Evolutionary conservation across 2,113 vertebrate species (phyloP), one percentile per base, ranked within the genome.

Genomic region (Phylloscopus whistleri): DNA sequence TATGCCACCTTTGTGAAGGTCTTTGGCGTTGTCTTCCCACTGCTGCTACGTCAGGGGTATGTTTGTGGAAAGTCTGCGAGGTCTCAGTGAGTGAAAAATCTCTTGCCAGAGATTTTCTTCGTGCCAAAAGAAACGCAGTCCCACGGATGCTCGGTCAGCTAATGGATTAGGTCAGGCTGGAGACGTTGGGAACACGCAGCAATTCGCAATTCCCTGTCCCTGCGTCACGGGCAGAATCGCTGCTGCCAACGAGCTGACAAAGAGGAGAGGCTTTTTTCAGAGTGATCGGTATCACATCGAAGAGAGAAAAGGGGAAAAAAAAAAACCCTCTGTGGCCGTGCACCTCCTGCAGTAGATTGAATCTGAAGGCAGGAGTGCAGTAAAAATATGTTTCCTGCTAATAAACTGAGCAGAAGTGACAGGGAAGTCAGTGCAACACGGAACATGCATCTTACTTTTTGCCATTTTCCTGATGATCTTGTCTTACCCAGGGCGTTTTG

Each of bases 381-480:
- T 22, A 39, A 56, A 95, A 93, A 70, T 96, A 84, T 73, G 75
- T 84, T 91, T 96, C 41, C 79, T 84, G 64, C 69, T 96, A 78
- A 92, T 89, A 96, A 95, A 62, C 43, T 88, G 93, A 97, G 63
- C 69, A 73, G 53, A 97, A 92, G 87, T 69, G 97, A 96, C 96
- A 95, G 78, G 81, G 84, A 89, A 95, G 94, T 94, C 95, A 91
- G 81, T 11, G 69, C 78, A 44, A 31, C 84, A 48, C 1, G 21
- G 77, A 84, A 75, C 23, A 14, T 55, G 70, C 84, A 92, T 88
- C 89, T 91, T 62, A 6, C 76, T 84, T 81, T 74, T 75, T 96
- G 90, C 92, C 51, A 31, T 94, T 89, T 92, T 91, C 91, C 93
- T 70, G 77, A 87, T 75, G 90, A 69, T 93, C 93, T 76, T 56